Percentiles rank a stretch among this genome's conserved stretches.
Evolutionary conservation across 2,113 vertebrate genomes (phyloP).

Genomic region (Leuciscus idus): DNA sequence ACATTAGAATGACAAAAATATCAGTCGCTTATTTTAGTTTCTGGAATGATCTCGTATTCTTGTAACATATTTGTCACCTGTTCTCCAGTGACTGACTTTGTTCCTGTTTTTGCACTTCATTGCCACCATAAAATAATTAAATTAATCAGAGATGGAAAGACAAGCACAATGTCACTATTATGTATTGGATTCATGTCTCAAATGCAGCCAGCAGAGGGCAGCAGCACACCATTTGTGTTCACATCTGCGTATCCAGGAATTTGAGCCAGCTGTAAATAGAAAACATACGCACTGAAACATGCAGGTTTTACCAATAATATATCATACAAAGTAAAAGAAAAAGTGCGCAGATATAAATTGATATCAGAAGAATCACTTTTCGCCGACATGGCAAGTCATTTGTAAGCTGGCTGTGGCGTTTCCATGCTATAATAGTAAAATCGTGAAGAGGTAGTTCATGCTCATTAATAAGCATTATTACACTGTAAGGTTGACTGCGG

Average conservation of each 20-base stretch:
- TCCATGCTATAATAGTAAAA: neutral
- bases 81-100: neutral
- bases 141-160: neutral
- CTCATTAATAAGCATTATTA: neutral
- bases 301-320: neutral
- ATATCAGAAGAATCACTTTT: neutral
- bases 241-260: neutral
- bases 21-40: neutral
- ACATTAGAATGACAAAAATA: neutral
- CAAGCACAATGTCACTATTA: neutral
- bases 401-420: neutral
- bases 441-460: neutral
- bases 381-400: neutral
- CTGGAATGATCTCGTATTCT: neutral
- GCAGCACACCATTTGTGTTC: neutral
- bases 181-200: neutral
- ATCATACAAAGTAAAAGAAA: neutral
- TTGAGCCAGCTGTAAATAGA: constrained; percentile 28
- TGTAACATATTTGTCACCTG: neutral
- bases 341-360: neutral
- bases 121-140: constrained; percentile 18
- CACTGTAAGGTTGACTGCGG: neutral
- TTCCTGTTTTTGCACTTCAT: neutral
- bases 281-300: constrained; percentile 7
- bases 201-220: constrained; percentile 36